These are phyloP conservation scores for Acomys russatus DNA, from an alignment of 2,797 vertebrate species.

Conservation along the genomic window DNA sequence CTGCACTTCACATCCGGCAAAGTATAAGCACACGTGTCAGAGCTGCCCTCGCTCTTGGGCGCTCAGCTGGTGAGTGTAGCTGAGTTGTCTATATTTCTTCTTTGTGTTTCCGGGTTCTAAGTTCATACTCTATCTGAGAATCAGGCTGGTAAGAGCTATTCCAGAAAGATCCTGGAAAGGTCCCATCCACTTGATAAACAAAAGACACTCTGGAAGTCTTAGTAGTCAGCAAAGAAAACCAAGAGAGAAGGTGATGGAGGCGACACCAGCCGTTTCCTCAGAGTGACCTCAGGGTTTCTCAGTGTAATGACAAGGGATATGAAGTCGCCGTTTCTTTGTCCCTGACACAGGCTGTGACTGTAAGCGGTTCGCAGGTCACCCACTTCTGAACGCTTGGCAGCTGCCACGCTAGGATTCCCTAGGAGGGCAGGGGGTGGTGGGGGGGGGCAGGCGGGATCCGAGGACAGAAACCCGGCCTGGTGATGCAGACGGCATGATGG, in stretches of 20 bases:
- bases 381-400: neutral
- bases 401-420: neutral
- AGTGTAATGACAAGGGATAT: neutral
- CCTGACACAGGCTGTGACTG: neutral
- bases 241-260: neutral
- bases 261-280: neutral
- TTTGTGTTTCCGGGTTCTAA: slow-evolving; percentile 3
- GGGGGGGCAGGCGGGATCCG: neutral
- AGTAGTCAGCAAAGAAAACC: neutral
- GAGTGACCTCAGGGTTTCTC: neutral
- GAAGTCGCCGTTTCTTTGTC: neutral
- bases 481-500: neutral
- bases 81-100: neutral
- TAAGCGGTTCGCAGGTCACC: neutral
- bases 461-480: neutral
- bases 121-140: neutral
- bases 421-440: neutral
- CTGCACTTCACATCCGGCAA: neutral
- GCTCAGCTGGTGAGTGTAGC: neutral
- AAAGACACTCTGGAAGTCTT: neutral
- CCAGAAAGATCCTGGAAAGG: slow-evolving; percentile 21
- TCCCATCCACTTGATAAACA: neutral
- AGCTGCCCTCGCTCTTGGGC: neutral
- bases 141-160: neutral
- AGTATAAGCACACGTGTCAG: neutral